Evolutionary conservation across 2,797 vertebrate genomes (phyloP), one percentile per base, ranked within the genome.

Genomic region (Melopsittacus undulatus): DNA sequence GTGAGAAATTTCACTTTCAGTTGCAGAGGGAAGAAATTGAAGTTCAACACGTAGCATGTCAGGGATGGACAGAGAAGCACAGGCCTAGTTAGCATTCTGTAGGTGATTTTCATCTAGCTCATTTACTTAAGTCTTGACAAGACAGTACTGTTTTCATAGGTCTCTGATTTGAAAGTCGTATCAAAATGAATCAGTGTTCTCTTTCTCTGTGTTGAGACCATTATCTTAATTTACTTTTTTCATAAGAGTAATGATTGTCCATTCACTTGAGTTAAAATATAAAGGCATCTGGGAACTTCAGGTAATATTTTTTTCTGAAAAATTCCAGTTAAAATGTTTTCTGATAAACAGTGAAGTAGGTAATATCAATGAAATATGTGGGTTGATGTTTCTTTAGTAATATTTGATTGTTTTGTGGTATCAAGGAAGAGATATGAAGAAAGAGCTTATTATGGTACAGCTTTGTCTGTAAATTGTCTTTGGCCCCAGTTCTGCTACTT

Each of bases 161-260:
- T 82, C 70, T 87, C 63, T 93, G 81, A 89, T 92, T 83, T 90
- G 70, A 46, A 93, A 92, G 63, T 84, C 27, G 18, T 87, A 70
- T 94, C 92, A 94, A 87, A 94, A 75, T 70, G 14, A 66, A 93
- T 87, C 70, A 76, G 48, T 78, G 49, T 92, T 90, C 72, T 61
- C 42, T 79, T 93, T 40, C 63, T 75, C 40, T 66, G 22, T 43
- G 63, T 51, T 20, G 21, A 74, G 63, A 63, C 59, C 69, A 14
- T 45, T 83, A 40, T 45, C 63, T 68, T 87, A 63, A 79, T 49
- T 93, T 89, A 63, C 76, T 84, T 90, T 76, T 82, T 94, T 74
- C 54, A 73, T 59, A 82, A 77, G 42, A 78, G 61, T 57, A 80
- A 68, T 56, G 48, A 66, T 38, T 32, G 32, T 81, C 20, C 10